Evolutionary conservation across 2,888 invertebrate genomes (phyloP).

Genomic region (Pollenia labialis): DNA sequence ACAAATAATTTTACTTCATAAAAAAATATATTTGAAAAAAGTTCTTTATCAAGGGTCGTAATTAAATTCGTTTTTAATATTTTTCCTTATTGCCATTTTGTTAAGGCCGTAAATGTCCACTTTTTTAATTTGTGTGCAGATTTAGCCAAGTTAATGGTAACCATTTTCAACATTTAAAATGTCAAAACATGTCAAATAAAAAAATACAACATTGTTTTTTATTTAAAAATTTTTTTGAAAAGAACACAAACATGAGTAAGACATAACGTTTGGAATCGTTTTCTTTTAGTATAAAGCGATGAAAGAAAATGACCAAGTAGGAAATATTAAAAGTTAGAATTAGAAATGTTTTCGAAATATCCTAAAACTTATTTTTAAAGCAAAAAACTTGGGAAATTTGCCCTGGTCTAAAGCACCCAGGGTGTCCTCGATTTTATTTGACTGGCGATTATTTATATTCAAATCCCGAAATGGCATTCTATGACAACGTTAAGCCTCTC

Average conservation of each 20-base stretch:
- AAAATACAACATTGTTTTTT: constrained; percentile 20
- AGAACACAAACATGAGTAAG: constrained; percentile 10
- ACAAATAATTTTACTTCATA: no score
- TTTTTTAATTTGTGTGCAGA: not conserved
- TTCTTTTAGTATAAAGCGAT: not conserved
- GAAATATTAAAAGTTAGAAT: not conserved
- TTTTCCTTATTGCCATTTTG: not conserved
- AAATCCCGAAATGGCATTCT: no score
- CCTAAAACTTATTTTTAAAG: not conserved
- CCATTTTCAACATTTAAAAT: constrained; percentile 27
- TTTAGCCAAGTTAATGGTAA: not conserved
- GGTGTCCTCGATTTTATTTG: no score
- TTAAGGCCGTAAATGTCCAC: not conserved
- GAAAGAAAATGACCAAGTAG: not conserved
- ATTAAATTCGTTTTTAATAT: no score
- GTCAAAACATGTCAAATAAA: constrained; percentile 38
- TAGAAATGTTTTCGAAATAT: not conserved
- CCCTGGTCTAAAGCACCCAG: no score
- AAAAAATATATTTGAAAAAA: no score
- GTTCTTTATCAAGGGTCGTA: no score
- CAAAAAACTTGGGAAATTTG: no score
- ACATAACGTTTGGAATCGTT: constrained; percentile 17
- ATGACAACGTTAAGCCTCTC: no score
- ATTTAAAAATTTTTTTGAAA: not conserved
- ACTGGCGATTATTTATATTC: no score